Evolutionary conservation across 1,140 invertebrate genomes (phyloP).

Genomic region (Coptotermes formosanus): DNA sequence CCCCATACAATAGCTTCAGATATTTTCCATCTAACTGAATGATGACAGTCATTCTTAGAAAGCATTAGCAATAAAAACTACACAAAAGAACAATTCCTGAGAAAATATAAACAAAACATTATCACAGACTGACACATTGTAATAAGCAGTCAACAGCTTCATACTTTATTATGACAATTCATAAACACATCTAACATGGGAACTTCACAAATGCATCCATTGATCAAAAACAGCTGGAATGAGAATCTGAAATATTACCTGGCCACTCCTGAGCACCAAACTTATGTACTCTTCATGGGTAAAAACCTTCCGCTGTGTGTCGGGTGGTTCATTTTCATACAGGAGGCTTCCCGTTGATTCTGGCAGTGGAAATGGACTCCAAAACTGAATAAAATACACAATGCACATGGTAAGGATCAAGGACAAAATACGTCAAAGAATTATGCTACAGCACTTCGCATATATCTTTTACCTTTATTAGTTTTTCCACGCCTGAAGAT

Average conservation of each 20-base stretch:
- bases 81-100: no score
- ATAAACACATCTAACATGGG: constrained; percentile 26
- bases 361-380: constrained; percentile 71
- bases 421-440: background rate
- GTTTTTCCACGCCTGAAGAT: constrained; percentile 93
- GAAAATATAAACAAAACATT: background rate
- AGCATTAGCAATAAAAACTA: no score
- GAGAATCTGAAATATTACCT: constrained; percentile 46
- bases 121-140: background rate
- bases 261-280: constrained; percentile 73
- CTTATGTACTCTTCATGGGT: constrained; percentile 84
- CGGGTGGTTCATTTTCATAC: constrained; percentile 50
- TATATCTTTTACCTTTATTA: constrained; percentile 71
- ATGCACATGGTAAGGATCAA: background rate
- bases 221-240: background rate
- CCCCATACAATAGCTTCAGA: no score
- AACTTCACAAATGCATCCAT: constrained; percentile 22
- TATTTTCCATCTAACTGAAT: no score
- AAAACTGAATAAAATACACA: constrained; percentile 56
- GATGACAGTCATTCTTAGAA: no score
- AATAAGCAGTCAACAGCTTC: background rate
- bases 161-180: no score
- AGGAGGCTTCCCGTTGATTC: constrained; percentile 56
- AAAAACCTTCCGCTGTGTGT: constrained; percentile 74
- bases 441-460: background rate